Base-by-base conservation (phyloP, 2,113 vertebrate species). In the Elephantulus edwardii region DNA sequence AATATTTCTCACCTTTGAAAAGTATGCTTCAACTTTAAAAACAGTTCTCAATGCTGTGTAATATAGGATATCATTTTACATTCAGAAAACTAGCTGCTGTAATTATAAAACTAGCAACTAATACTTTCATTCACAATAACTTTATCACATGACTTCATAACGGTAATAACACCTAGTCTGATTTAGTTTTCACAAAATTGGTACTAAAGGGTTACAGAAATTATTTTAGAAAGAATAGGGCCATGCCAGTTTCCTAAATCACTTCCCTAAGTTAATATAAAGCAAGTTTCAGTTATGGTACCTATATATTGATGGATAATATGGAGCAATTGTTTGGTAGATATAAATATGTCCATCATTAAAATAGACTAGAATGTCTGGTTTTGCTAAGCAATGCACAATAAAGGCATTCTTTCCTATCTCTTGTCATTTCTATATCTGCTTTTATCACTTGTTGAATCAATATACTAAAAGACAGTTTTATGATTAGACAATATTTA, bases 401-500 rank as follows among this genome's bases (percentile, higher is more conserved):
- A 80, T 94, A 85, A 96, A 96, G 96, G 95, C 92, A 82, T 92
- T 96, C 87, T 94, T 91, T 74, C 92, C 58, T 93, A 87, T 91
- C 88, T 96, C 96, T 96, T 96, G 92, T 91, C 83, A 94, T 93
- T 95, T 95, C 91, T 95, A 89, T 91, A 96, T 96, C 91, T 95
- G 56, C 93, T 44, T 68, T 92, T 96, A 95, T 52, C 8, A 72
- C 95, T 92, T 95, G 94, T 95, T 95, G 95, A 94, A 95, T 96
- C 90, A 94, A 95, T 92, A 92, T 92, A 97, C 77, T 95, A 95
- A 96, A 97, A 97, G 95, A 97, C 88, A 96, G 64, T 96, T 96
- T 97, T 97, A 80, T 93, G 94, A 93, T 96, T 96, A 96, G 97
- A 97, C 92, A 97, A 91, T 95, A 97, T 92, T 97, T 97, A 94